Evolutionary conservation across 2,888 invertebrate species (phyloP).

Genomic region (Lampropteryx suffumata): DNA sequence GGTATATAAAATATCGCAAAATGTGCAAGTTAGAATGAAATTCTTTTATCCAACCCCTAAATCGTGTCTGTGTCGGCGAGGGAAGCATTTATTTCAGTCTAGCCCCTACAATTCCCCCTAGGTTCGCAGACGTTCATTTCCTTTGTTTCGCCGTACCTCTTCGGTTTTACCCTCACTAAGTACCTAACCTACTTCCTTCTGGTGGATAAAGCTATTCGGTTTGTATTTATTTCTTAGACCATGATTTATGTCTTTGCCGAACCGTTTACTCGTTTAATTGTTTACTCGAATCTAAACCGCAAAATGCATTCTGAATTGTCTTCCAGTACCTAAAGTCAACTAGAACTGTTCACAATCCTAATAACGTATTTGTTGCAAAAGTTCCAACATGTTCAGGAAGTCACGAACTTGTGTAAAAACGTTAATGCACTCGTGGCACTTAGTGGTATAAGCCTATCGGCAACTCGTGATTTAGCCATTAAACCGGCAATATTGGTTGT

Average conservation of each 20-base stretch:
- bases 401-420: constrained; percentile 37
- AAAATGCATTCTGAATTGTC: not conserved
- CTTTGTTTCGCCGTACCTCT: constrained; percentile 26
- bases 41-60: constrained; percentile 1
- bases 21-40: too few species aligned
- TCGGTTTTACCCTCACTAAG: constrained; percentile 1
- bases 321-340: not conserved
- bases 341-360: constrained; percentile 16
- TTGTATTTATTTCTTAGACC: too few species aligned
- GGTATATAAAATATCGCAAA: too few species aligned
- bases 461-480: not conserved
- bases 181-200: constrained; percentile 2
- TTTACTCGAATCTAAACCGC: not conserved
- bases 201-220: not conserved
- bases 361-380: constrained; percentile 18
- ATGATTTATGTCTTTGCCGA: too few species aligned
- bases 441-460: not conserved
- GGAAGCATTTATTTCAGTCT: constrained; percentile 21
- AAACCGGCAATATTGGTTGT: constrained; percentile 1
- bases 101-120: constrained; percentile 4
- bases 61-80: constrained; percentile 16
- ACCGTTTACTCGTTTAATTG: too few species aligned
- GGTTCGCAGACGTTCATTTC: constrained; percentile 25
- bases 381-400: constrained; percentile 40
- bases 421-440: constrained; percentile 16